Conservation (phyloP, 2,113 vertebrate species). For the Phalacrocorax pelagicus region DNA sequence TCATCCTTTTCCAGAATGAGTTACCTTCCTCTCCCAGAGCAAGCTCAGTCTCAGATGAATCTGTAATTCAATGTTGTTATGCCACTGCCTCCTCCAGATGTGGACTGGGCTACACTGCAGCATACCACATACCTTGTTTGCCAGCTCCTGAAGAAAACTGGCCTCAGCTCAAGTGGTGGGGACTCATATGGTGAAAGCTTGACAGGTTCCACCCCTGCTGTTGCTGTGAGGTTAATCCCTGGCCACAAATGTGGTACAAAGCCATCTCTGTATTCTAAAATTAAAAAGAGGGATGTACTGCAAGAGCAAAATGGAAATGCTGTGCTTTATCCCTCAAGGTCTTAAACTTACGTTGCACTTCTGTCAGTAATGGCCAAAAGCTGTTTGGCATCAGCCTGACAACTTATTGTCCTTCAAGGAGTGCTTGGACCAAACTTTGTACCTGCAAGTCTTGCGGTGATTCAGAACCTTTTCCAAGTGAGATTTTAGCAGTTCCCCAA, state of each 20-base stretch:
- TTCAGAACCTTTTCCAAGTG: neutral
- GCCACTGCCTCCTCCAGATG: neutral
- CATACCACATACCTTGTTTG: neutral
- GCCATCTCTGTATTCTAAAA: neutral
- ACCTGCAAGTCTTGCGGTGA: neutral
- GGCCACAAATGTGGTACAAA: neutral
- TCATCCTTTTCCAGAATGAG: neutral
- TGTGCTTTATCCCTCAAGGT: neutral
- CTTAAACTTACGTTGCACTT: neutral
- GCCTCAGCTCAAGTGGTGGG: neutral
- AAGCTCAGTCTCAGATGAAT: neutral
- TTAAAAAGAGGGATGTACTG: neutral
- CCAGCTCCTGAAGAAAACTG: neutral
- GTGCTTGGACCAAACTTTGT: neutral
- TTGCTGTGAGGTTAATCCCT: neutral
- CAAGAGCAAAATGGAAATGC: neutral
- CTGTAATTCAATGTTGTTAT: neutral
- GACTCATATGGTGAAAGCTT: neutral
- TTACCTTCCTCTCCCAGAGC: neutral
- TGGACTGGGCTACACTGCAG: neutral
- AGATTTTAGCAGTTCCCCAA: neutral
- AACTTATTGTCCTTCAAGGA: slow-evolving; percentile 2
- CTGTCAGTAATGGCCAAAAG: slow-evolving; percentile 2
- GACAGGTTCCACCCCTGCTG: neutral
- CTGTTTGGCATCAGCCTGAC: slow-evolving; percentile 13